Evolutionary conservation across 2,888 invertebrate species (phyloP), one percentile per base, ranked within the genome.

Genomic region (Mechanitis messenoides): DNA sequence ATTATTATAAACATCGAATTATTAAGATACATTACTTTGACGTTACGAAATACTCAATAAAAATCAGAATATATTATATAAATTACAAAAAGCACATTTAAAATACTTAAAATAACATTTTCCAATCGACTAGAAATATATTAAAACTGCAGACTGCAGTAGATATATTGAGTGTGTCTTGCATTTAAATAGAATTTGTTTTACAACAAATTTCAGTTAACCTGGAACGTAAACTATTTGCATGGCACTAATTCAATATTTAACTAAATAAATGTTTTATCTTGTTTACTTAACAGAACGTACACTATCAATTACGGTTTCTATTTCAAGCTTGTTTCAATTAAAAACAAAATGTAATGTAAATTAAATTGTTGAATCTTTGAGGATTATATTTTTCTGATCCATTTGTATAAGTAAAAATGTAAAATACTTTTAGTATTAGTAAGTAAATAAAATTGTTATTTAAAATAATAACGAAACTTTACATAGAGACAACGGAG

Each of bases 301-400:
- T 9, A 50, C 28, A 50, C 50, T 50, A 50, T 50, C 50, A 31
- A 31, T 50, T 31, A 50, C 50, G 9, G 31, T 3, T 31, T 31
- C 6, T 31, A 3, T 50, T 47, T 50, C 31, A 50, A 50, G 31
- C 31, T 50, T 28, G 28, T 42, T 50, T 31, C 9, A 50, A 31
- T 50, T 50, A 50, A 50, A 11, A 50, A 31, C 50, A 11, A 50
- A 47, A 28, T 28, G 28, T 50, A 3, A 7, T 7, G 9, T 31
- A 50, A 50, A 50, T 31, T 50, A 31, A 50, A 50, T 31, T 2
- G 3, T 31, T 50, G 50, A 45, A 60, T 56, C 59, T 50, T 45
- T 12, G 55, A 45, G 64, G 59, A 57, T 64, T 60, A 62, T 56
- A 58, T 55, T 53, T 61, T 47, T 20, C 20, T 20, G 20, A 20